Evolutionary conservation across 1,140 invertebrate genomes (phyloP).

Genomic region (Antheraea mylitta): DNA sequence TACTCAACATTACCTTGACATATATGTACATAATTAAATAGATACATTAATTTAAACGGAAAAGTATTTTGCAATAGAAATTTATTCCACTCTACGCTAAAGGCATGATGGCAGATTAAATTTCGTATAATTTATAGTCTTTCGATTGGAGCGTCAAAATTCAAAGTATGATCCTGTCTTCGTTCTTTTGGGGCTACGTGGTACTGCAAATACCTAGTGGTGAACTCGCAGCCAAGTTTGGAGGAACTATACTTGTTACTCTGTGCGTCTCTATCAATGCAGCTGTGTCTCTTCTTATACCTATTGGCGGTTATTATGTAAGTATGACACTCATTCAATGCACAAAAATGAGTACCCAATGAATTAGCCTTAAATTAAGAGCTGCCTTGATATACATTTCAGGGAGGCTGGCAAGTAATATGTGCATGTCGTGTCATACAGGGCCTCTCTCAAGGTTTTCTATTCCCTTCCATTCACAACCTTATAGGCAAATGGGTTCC

Average conservation of each 20-base stretch:
- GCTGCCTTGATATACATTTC: background rate
- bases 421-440: slow-evolving; percentile 83
- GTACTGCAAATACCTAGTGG: slow-evolving; percentile 81
- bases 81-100: too few relatives aligned
- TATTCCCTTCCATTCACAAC: slow-evolving; percentile 85
- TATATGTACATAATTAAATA: too few relatives aligned
- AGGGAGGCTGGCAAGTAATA: slow-evolving; percentile 62
- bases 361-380: background rate
- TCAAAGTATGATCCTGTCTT: slow-evolving; percentile 79
- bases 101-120: background rate
- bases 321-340: slow-evolving; percentile 25
- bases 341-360: background rate
- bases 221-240: slow-evolving; percentile 79
- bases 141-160: slow-evolving; percentile 80
- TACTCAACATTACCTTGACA: too few relatives aligned
- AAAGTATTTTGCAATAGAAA: too few relatives aligned
- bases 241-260: slow-evolving; percentile 71
- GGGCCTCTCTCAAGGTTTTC: slow-evolving; percentile 86
- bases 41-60: too few relatives aligned
- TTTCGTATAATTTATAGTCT: slow-evolving; percentile 32
- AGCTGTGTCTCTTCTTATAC: slow-evolving; percentile 42
- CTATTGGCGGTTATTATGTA: slow-evolving; percentile 45
- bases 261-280: slow-evolving; percentile 47
- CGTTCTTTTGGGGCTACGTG: slow-evolving; percentile 82
- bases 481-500: slow-evolving; percentile 87